Base-by-base conservation (phyloP, 2,888 invertebrate genomes). In the Morpho achilles region DNA sequence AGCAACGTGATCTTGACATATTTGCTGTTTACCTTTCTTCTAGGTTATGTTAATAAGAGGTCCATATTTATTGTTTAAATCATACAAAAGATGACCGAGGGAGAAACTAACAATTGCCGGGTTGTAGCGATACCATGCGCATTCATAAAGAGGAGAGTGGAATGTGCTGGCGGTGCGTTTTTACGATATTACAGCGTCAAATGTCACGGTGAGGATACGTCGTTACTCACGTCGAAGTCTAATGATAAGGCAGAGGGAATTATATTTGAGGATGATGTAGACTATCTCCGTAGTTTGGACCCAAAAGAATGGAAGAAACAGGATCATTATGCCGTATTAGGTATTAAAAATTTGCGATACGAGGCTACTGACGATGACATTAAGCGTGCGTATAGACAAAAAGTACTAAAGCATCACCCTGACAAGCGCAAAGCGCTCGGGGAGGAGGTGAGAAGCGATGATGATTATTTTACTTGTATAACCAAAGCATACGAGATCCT, bases 401-500 rank as follows among this genome's bases (percentile, higher is more conserved):
- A 90, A 63, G 90, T 90, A 40, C 90, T 99, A 55, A 95, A 95
- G 73, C 99, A 99, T 81, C 99, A 99, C 89, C 99, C 99, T 0
- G 99, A 99, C 81, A 99, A 99, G 84, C 94, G 99, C 71, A 96
- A 97, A 92, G 96, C 95, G 5, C 93, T 94, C 75, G 98, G 98
- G 3, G 96, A 98, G 82, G 96, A 96, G 67, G 93, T 97, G 43
- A 93, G 95, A 63, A 93, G 95, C 4, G 98, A 98, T 70, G 97
- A 98, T 73, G 99, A 99, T 87, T 99, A 99, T 84, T 99, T 99
- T 83, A 98, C 98, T 0, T 99, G 99, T 80, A 99, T 99, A 70
- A 99, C 99, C 1, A 97, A 97, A 92, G 99, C 99, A 7, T 98
- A 97, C 89, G 99, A 99, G 89, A 96, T 95, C 59, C 84, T 93